Evolutionary conservation across 2,113 vertebrate genomes (phyloP).

Genomic region (Leuciscus idus): DNA sequence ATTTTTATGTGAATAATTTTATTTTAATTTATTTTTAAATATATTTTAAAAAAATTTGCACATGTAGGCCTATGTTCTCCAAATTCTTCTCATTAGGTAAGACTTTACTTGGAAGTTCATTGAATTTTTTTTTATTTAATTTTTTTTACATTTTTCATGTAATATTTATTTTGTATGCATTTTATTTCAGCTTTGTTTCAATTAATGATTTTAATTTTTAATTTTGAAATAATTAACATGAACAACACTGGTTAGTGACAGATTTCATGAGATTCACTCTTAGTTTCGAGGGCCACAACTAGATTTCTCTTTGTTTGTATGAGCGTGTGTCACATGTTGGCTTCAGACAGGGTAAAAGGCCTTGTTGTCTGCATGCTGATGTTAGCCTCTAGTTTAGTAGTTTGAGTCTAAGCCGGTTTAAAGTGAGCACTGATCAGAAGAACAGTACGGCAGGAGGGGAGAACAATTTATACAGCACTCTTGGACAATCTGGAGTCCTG

Average conservation of each 20-base stretch:
- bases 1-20: too few relatives aligned
- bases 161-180: too few relatives aligned
- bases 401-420: conserved; percentile 49
- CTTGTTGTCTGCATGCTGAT: conserved; percentile 41
- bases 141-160: too few relatives aligned
- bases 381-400: conserved; percentile 20
- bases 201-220: neutral
- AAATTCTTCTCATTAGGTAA: too few relatives aligned
- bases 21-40: too few relatives aligned
- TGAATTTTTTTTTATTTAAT: neutral
- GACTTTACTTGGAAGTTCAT: neutral
- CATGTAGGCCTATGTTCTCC: too few relatives aligned
- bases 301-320: neutral
- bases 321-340: neutral
- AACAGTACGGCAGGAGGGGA: neutral
- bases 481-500: neutral
- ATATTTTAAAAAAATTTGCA: too few relatives aligned
- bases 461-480: too few relatives aligned
- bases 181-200: neutral
- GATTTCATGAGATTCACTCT: neutral
- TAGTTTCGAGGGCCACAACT: neutral
- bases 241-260: neutral
- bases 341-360: conserved; percentile 46
- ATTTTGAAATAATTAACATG: neutral
- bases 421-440: conserved; percentile 30